phyloP scores from a whole-genome alignment of 2,113 vertebrate species.

The Erythrolamprus reginae region DNA sequence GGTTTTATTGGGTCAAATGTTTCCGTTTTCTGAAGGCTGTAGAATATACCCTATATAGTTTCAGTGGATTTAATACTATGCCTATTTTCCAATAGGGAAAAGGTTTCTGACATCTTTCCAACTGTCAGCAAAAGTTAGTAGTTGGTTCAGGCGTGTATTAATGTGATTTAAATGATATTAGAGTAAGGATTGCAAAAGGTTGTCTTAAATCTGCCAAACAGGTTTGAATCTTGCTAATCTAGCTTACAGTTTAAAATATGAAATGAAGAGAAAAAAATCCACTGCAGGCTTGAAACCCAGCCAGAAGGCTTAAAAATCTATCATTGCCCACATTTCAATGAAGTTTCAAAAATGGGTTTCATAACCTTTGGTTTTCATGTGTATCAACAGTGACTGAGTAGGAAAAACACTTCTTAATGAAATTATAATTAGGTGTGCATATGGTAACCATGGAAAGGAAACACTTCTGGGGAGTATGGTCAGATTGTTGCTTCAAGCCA shows the following conservation, averaged over 20 bases:
- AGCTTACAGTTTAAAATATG: slow-evolving; percentile 8
- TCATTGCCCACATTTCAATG: neutral
- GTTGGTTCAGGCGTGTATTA: slow-evolving; percentile 22
- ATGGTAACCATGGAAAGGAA: neutral
- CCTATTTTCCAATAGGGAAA: slow-evolving; percentile 16
- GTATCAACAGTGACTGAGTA: slow-evolving; percentile 5
- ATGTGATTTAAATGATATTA: slow-evolving; percentile 17
- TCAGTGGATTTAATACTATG: slow-evolving; percentile 20
- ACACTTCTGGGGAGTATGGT: neutral
- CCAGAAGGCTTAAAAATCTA: neutral
- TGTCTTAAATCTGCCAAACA: slow-evolving; percentile 30
- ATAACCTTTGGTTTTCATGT: slow-evolving; percentile 13
- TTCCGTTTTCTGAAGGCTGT: neutral
- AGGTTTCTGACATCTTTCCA: neutral
- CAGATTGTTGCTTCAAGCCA: neutral
- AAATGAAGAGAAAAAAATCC: slow-evolving; percentile 14
- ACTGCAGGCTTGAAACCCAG: slow-evolving; percentile 5
- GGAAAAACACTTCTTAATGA: slow-evolving; percentile 8
- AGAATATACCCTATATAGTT: slow-evolving; percentile 10
- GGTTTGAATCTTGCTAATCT: slow-evolving; percentile 14
- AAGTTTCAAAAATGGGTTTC: neutral
- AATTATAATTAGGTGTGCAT: neutral
- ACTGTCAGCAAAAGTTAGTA: slow-evolving; percentile 26
- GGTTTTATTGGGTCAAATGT: slow-evolving; percentile 13
- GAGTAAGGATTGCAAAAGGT: slow-evolving; percentile 8